Evolutionary conservation across 2,888 invertebrate genomes (phyloP).

Genomic region (Plemyria rubiginata): DNA sequence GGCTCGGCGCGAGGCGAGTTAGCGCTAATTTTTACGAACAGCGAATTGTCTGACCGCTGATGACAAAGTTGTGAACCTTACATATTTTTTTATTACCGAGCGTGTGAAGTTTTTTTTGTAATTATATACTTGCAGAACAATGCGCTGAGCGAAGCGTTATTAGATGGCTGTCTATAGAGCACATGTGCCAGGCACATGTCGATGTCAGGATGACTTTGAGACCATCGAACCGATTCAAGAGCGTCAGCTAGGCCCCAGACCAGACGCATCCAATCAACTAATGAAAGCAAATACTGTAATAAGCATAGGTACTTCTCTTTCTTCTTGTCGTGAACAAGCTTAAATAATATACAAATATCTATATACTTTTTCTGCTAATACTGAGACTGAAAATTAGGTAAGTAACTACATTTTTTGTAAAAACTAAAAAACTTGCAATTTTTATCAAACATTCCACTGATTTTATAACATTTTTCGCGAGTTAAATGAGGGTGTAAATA

Average conservation of each 20-base stretch:
- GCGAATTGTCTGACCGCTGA: slow-evolving; percentile 59
- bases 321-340: too few species aligned
- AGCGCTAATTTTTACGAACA: slow-evolving; percentile 70
- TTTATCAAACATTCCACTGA: slow-evolving; percentile 8
- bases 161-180: slow-evolving; percentile 51
- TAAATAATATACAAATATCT: too few species aligned
- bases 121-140: slow-evolving; percentile 26
- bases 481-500: slow-evolving; percentile 20
- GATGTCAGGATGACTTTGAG: slow-evolving; percentile 55
- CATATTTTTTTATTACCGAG: slow-evolving; percentile 22
- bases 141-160: slow-evolving; percentile 48
- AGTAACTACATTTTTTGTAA: too few species aligned
- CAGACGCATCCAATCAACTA: slow-evolving; percentile 47
- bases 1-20: slow-evolving; percentile 65
- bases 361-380: too few species aligned
- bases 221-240: slow-evolving; percentile 50
- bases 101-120: slow-evolving; percentile 16
- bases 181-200: slow-evolving; percentile 65
- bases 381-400: too few species aligned
- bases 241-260: slow-evolving; percentile 35
- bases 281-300: slow-evolving; percentile 40
- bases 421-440: too few species aligned
- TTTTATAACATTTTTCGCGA: slow-evolving; percentile 9
- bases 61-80: slow-evolving; percentile 54
- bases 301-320: background rate